Conservation (phyloP, 2,888 invertebrate species). For the Agrochola lychnidis region DNA sequence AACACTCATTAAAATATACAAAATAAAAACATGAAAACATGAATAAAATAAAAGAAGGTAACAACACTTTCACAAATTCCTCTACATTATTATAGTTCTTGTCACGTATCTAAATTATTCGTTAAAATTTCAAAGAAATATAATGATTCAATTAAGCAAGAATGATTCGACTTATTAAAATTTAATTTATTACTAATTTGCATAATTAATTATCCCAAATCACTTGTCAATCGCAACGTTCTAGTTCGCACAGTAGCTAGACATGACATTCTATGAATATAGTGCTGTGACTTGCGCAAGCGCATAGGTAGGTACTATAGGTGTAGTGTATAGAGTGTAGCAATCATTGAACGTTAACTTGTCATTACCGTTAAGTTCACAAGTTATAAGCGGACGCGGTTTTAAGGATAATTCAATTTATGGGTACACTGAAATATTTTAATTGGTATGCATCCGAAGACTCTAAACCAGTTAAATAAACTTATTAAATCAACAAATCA, state of each 20-base stretch:
- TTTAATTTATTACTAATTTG: conserved; percentile 21
- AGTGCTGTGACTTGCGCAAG: conserved; percentile 45
- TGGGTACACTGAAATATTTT: background rate
- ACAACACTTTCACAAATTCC: too few species aligned
- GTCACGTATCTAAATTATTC: too few species aligned
- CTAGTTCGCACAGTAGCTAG: conserved; percentile 36
- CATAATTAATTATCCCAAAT: conserved; percentile 25
- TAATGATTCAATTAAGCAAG: background rate
- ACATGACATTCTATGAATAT: conserved; percentile 32
- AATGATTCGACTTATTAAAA: background rate
- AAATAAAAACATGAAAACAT: too few species aligned
- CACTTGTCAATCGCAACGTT: conserved; percentile 29
- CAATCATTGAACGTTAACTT: conserved; percentile 46
- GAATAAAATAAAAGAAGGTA: too few species aligned
- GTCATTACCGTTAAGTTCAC: conserved; percentile 53
- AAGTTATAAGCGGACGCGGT: conserved; percentile 35
- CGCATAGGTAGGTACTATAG: conserved; percentile 16
- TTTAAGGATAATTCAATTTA: background rate
- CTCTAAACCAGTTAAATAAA: background rate
- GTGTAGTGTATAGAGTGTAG: conserved; percentile 29
- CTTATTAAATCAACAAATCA: background rate
- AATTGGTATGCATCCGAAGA: background rate
- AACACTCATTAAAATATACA: too few species aligned
- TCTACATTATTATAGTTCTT: too few species aligned
- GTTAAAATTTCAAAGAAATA: background rate